Conservation (phyloP, 2,888 invertebrate genomes). For the Hyalella azteca region DNA sequence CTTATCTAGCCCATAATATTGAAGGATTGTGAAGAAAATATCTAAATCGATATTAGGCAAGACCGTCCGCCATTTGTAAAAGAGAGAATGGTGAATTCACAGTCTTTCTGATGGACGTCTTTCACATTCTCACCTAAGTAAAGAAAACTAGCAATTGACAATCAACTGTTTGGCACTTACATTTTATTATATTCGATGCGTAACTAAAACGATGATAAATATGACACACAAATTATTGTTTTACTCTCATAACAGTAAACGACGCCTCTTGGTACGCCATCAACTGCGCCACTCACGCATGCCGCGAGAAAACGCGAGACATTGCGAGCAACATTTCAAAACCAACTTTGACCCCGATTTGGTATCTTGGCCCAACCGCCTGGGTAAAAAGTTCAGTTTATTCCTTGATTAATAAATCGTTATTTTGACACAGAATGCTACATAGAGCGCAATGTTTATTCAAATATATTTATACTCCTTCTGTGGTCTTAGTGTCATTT, state of each 20-base stretch:
- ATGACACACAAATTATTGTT: neutral
- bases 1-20: no score
- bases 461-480: no score
- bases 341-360: no score
- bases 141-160: neutral
- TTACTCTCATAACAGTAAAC: neutral
- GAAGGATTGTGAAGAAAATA: no score
- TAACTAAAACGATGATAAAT: neutral
- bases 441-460: no score
- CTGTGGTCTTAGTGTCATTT: no score
- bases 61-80: slow-evolving; percentile 32
- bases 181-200: neutral
- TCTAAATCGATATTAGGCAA: slow-evolving; percentile 23
- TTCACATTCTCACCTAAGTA: slow-evolving; percentile 30
- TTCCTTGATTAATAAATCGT: no score
- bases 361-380: no score
- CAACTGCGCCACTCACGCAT: neutral
- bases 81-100: slow-evolving; percentile 35
- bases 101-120: slow-evolving; percentile 16
- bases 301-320: neutral
- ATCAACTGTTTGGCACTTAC: neutral
- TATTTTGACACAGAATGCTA: no score
- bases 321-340: no score
- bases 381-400: no score
- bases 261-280: neutral